Conservation (phyloP, 2,888 invertebrate genomes). For the Platypus cylindrus region DNA sequence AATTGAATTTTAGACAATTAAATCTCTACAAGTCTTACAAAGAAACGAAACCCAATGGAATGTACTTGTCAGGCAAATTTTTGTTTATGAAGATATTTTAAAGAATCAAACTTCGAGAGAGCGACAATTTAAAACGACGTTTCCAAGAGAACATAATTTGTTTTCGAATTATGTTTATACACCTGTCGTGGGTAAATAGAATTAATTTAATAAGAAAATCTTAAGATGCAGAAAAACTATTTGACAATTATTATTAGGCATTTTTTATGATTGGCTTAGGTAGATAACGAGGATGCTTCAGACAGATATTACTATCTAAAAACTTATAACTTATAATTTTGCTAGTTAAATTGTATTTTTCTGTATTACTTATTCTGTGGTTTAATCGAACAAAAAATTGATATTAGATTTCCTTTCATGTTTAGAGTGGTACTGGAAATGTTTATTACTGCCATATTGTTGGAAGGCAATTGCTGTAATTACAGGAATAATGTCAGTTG, state of each 20-base stretch:
- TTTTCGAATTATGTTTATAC: slow-evolving; percentile 47
- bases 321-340: too few species aligned
- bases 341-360: too few species aligned
- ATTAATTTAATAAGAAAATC: too few species aligned
- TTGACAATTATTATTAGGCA: too few species aligned
- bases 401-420: slow-evolving; percentile 5
- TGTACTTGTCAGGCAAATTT: slow-evolving; percentile 64
- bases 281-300: too few species aligned
- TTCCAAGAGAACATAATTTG: slow-evolving; percentile 48
- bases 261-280: too few species aligned
- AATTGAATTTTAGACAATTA: slow-evolving; percentile 49
- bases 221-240: too few species aligned
- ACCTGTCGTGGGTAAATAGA: slow-evolving; percentile 50
- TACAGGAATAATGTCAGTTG: slow-evolving; percentile 66
- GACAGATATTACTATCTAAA: too few species aligned
- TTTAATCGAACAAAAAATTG: too few species aligned
- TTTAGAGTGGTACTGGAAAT: slow-evolving; percentile 96
- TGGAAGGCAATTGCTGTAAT: slow-evolving; percentile 59
- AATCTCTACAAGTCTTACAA: slow-evolving; percentile 81
- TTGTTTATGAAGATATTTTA: slow-evolving; percentile 78
- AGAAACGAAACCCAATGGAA: slow-evolving; percentile 92
- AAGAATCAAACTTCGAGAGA: slow-evolving; percentile 57
- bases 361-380: too few species aligned
- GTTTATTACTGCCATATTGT: slow-evolving; percentile 63
- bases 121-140: slow-evolving; percentile 53